Conservation (phyloP, 2,797 vertebrate genomes). For the Schizopygopsis pylzovi region DNA sequence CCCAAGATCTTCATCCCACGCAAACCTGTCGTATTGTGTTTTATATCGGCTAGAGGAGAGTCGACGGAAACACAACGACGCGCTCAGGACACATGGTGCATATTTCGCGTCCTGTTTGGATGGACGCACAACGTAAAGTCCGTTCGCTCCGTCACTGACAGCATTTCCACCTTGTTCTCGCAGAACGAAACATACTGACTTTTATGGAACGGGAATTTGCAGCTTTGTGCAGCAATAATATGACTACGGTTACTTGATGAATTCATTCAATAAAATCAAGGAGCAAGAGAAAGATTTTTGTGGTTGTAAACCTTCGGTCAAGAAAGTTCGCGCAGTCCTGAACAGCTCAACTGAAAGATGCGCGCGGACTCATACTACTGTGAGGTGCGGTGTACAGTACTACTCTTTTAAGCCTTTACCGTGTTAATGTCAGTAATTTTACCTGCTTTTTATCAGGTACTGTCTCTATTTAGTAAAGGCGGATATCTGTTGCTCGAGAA, state of each 20-base stretch:
- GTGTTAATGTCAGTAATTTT: not conserved
- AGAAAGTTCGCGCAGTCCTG: constrained; percentile 28
- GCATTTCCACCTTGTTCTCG: not conserved
- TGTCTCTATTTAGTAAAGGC: not conserved
- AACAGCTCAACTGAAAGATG: constrained; percentile 10
- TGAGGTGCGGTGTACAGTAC: constrained; percentile 11
- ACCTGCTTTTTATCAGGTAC: not conserved
- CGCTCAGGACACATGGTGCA: constrained; percentile 15
- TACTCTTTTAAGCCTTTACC: constrained; percentile 2
- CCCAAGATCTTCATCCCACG: constrained; percentile 14
- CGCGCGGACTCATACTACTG: not conserved
- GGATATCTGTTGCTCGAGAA: constrained; percentile 32
- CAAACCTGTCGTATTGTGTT: not conserved
- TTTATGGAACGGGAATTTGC: not conserved
- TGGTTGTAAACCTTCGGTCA: constrained; percentile 1
- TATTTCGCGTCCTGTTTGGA: constrained; percentile 3
- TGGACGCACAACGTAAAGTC: constrained; percentile 5
- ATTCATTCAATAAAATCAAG: not conserved
- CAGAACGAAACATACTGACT: not conserved
- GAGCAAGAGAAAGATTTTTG: not conserved
- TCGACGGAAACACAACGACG: not conserved
- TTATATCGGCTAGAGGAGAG: constrained; percentile 9
- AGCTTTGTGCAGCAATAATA: not conserved
- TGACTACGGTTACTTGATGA: not conserved
- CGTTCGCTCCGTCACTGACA: not conserved